Evolutionary conservation across 2,888 invertebrate genomes (phyloP), one percentile per base, ranked within the genome.

Genomic region (Cryptosula pallasiana): DNA sequence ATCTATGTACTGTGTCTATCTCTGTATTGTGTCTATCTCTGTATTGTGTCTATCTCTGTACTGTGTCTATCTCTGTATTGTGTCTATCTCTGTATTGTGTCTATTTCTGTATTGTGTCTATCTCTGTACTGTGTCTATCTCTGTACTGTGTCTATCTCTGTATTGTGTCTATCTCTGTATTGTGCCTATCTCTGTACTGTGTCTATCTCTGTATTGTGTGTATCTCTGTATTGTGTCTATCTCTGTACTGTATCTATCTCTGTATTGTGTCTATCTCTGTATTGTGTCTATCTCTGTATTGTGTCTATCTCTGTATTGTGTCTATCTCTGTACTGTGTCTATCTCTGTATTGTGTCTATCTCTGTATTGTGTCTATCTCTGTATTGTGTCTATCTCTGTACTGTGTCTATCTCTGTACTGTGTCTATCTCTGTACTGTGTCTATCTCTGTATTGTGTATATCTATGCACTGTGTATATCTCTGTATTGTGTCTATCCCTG

Each of bases 381-480:
- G 5, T 45, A 45, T 45, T 45, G 45, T 45, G 45, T 45, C 5
- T 45, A 5, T 45, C 9, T 45, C 9, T 45, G n/a, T n/a, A n/a
- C n/a, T n/a, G n/a, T n/a, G n/a, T n/a, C n/a, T n/a, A n/a, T n/a
- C n/a, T n/a, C n/a, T n/a, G n/a, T n/a, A n/a, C n/a, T n/a, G 1
- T 76, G 13, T 74, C n/a, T 45, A 20, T 45, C 20, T 13, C 5
- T 45, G 5, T 45, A 45, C 20, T 45, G 45, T 45, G 45, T 45
- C 5, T 45, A 5, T 45, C 9, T 45, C 9, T 45, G n/a, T n/a
- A n/a, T n/a, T n/a, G n/a, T n/a, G n/a, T n/a, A n/a, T n/a, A n/a
- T n/a, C n/a, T n/a, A n/a, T n/a, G n/a, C n/a, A n/a, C n/a, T n/a
- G 1, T 76, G 13, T 74, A 91, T 45, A 20, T 45, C 20, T 13